phyloP scores from a whole-genome alignment of 2,797 vertebrate genomes.

The Decapterus maruadsi region DNA sequence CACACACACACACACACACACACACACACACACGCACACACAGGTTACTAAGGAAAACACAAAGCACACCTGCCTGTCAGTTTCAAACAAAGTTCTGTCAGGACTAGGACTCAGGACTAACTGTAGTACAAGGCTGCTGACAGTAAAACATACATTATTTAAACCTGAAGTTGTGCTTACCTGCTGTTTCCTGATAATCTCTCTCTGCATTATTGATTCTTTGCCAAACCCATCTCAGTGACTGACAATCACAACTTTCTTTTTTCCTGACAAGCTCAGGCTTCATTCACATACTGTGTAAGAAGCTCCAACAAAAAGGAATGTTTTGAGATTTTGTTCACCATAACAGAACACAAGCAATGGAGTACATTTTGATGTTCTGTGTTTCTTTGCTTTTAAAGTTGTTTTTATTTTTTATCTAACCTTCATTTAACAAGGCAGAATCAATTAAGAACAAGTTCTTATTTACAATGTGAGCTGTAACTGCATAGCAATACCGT shows the following conservation, averaged over 20 bases:
- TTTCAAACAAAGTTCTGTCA: not conserved
- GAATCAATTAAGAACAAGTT: no score
- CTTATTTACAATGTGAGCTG: no score
- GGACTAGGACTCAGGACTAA: not conserved
- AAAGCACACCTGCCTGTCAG: conserved; percentile 16
- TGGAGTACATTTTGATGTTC: no score
- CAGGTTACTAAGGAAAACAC: conserved; percentile 6
- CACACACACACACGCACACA: conserved; percentile 16
- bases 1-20: conserved; percentile 15
- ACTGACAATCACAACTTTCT: not conserved
- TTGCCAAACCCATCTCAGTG: not conserved
- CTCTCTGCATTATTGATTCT: not conserved
- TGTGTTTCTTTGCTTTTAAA: no score
- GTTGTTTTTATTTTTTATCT: no score
- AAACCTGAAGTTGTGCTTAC: no score
- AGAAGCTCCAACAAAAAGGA: no score
- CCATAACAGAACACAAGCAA: no score
- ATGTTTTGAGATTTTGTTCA: no score
- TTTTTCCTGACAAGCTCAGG: not conserved
- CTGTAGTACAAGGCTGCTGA: not conserved
- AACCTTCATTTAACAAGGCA: no score
- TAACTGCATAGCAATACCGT: no score
- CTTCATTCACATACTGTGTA: not conserved
- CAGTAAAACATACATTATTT: not conserved
- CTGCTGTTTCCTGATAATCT: no score